Evolutionary conservation across 2,888 invertebrate genomes (phyloP).

Genomic region (Paralinhomoeus sp.): DNA sequence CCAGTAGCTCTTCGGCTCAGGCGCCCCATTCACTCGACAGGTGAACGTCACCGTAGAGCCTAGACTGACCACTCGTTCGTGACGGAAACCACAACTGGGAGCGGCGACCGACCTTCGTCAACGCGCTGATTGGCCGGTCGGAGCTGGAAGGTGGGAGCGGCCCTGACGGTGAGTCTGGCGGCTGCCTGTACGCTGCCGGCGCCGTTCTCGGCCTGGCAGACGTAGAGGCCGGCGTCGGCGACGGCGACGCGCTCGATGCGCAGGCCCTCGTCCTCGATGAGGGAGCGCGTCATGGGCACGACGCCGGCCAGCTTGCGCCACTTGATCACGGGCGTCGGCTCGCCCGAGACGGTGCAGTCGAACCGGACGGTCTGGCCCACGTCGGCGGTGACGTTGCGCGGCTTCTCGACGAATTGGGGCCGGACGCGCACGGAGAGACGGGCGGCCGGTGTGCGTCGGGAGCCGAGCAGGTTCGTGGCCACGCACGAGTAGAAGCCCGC

Average conservation of each 20-base stretch:
- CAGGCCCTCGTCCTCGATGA: no score
- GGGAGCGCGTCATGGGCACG: no score
- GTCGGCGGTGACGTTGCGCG: constrained; percentile 19
- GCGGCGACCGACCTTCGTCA: no score
- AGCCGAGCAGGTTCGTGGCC: constrained; percentile 25
- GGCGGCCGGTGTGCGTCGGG: constrained; percentile 19
- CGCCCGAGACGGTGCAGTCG: constrained; percentile 21
- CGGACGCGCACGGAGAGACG: constrained; percentile 23
- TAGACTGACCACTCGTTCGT: no score
- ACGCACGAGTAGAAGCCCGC: constrained; percentile 24
- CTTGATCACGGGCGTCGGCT: constrained; percentile 18
- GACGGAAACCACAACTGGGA: no score
- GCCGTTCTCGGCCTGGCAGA: constrained; percentile 23
- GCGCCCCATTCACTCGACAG: no score
- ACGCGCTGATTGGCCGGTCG: constrained; percentile 6
- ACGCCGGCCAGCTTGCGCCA: no score
- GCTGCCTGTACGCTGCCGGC: constrained; percentile 22
- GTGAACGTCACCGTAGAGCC: no score
- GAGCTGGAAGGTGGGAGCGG: constrained; percentile 13
- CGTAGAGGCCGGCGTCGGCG: constrained; percentile 24
- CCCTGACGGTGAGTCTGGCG: constrained; percentile 21
- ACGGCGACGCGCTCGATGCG: constrained; percentile 33
- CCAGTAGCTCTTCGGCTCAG: constrained; percentile 76
- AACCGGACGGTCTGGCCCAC: constrained; percentile 23
- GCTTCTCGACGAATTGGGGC: constrained; percentile 12